Conservation (phyloP, 1,140 invertebrate genomes). For the Ips typographus region DNA sequence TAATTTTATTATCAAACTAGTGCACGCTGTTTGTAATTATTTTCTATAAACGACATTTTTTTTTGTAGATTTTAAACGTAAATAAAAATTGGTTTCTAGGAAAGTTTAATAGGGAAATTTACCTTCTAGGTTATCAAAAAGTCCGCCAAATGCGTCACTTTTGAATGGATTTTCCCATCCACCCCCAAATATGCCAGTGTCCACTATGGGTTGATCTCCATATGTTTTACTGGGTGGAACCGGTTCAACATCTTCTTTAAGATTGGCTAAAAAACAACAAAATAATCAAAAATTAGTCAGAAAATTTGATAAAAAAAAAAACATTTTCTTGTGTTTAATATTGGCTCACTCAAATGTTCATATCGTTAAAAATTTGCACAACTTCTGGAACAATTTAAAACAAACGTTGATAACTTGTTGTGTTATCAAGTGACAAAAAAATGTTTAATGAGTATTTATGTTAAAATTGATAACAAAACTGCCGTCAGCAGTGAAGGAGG, state of each 20-base stretch:
- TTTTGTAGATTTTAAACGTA: too few species aligned
- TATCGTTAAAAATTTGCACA: too few species aligned
- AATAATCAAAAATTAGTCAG: neutral
- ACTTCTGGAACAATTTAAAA: too few species aligned
- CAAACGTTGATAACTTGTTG: too few species aligned
- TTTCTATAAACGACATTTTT: too few species aligned
- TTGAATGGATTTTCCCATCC: conserved; percentile 31
- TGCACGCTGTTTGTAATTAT: too few species aligned
- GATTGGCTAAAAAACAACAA: conserved; percentile 28
- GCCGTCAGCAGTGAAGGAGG: too few species aligned
- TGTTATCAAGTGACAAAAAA: too few species aligned
- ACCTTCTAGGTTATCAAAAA: conserved; percentile 39
- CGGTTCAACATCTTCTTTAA: conserved; percentile 36
- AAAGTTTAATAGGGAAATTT: neutral
- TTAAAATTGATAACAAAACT: too few species aligned
- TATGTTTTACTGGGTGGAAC: conserved; percentile 21
- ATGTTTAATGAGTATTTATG: too few species aligned
- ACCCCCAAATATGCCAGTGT: conserved; percentile 35
- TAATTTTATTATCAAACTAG: too few species aligned
- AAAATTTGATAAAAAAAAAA: neutral
- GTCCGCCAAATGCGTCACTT: conserved; percentile 32
- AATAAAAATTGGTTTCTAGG: too few species aligned
- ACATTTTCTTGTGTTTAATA: conserved; percentile 7
- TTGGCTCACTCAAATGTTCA: neutral
- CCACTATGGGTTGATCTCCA: conserved; percentile 37